A percentile compares a stretch with the other conserved stretches of the same genome.
These are phyloP conservation scores for Cylindroiulus punctatus DNA, from an alignment of 2,888 invertebrate species.

Conservation along the genomic window DNA sequence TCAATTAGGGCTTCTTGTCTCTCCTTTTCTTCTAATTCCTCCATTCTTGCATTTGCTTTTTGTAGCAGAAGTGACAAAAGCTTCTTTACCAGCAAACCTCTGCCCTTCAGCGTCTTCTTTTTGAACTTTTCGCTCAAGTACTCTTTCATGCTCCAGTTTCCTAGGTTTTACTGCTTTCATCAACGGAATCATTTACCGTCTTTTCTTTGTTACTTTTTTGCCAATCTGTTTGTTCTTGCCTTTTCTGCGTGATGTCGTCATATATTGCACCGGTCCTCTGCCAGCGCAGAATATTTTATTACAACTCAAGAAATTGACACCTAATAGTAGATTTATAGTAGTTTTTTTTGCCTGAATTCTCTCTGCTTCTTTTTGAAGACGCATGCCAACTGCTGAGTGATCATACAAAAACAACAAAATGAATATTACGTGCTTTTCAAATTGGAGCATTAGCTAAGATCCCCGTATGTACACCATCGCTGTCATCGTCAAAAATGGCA, in stretches of 20 bases:
- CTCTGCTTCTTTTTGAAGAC: conserved; percentile 49
- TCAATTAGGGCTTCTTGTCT: conserved; percentile 85
- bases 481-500: conserved; percentile 52
- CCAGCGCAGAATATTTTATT: conserved; percentile 85
- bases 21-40: conserved; percentile 85
- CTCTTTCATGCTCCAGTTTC: conserved; percentile 88
- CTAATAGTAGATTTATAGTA: neutral
- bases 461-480: conserved; percentile 49
- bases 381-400: conserved; percentile 40
- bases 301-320: too few relatives aligned
- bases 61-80: conserved; percentile 95
- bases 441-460: neutral
- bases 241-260: conserved; percentile 85
- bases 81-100: conserved; percentile 92
- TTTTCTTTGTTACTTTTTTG: conserved; percentile 50
- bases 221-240: conserved; percentile 69
- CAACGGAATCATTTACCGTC: too few relatives aligned
- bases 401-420: conserved; percentile 47
- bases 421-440: too few relatives aligned
- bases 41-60: conserved; percentile 89
- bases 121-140: conserved; percentile 88
- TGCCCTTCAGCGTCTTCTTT: conserved; percentile 96
- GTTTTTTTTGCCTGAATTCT: conserved; percentile 50
- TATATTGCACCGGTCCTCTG: conserved; percentile 95
- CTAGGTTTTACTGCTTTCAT: conserved; percentile 85